phyloP scores from a whole-genome alignment of 2,888 invertebrate species.

The Romanomermis culicivorax region DNA sequence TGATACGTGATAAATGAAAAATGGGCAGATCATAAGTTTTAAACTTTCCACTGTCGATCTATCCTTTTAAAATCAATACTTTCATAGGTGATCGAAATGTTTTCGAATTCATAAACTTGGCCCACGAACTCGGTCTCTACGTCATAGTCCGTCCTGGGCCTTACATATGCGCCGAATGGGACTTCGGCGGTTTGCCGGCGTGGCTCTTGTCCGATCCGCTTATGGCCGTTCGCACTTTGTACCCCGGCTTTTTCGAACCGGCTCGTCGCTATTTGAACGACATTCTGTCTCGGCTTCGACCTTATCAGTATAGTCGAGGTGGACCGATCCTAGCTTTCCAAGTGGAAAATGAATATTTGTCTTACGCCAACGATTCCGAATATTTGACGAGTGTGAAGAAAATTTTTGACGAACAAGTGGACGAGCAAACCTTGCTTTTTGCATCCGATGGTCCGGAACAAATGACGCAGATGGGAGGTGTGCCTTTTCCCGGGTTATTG shows the following conservation, averaged over 20 bases:
- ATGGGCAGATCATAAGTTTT: too few species aligned
- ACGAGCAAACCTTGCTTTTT: too few species aligned
- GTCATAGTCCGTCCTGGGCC: conserved; percentile 22
- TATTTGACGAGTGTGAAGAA: too few species aligned
- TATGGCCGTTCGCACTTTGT: conserved; percentile 34
- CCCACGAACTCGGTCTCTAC: conserved; percentile 12
- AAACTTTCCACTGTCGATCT: too few species aligned
- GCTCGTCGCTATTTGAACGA: conserved; percentile 28
- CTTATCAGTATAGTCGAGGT: conserved; percentile 30
- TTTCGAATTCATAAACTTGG: background rate
- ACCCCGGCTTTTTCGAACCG: too few species aligned
- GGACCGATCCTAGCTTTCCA: conserved; percentile 32
- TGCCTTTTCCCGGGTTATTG: too few species aligned
- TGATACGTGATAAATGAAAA: too few species aligned
- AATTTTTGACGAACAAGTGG: too few species aligned
- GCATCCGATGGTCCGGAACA: too few species aligned
- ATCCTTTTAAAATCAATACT: too few species aligned
- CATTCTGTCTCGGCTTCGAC: conserved; percentile 28
- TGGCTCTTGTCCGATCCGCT: conserved; percentile 41
- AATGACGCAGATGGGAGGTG: too few species aligned
- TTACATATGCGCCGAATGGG: conserved; percentile 20
- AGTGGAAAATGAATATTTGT: conserved; percentile 65
- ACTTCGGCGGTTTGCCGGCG: conserved; percentile 48
- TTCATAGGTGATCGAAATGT: too few species aligned
- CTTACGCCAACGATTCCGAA: conserved; percentile 47